Conservation (phyloP, 2,797 vertebrate species). For the Melanotaenia maccullochi region DNA sequence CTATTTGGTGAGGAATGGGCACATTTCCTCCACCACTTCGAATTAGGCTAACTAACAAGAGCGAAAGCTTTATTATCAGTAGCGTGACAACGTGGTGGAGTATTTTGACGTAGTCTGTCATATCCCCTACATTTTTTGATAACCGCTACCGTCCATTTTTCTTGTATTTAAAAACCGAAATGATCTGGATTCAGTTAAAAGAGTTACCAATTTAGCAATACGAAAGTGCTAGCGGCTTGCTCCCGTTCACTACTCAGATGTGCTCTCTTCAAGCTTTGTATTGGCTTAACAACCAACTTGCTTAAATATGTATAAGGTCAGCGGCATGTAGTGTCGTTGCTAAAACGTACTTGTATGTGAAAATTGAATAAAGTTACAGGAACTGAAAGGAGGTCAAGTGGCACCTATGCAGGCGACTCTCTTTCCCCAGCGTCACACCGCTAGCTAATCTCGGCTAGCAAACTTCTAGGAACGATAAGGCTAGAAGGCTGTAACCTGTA, state of each 20-base stretch:
- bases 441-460: constrained; percentile 37
- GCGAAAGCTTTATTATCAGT: not conserved
- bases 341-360: rapidly evolving
- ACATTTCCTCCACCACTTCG: not conserved
- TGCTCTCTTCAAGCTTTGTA: not conserved
- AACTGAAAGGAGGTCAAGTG: not conserved
- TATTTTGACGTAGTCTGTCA: not conserved
- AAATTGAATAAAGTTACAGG: rapidly evolving
- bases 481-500: not conserved
- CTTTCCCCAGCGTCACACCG: not conserved
- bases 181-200: not conserved
- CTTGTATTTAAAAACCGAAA: not conserved
- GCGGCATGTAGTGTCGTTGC: not conserved
- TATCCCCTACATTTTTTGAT: not conserved
- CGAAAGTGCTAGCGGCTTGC: not conserved
- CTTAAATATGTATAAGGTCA: not conserved
- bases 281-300: not conserved
- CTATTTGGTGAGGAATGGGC: not conserved
- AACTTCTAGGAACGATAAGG: constrained; percentile 32
- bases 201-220: not conserved
- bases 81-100: not conserved
- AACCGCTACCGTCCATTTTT: too few species aligned
- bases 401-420: not conserved
- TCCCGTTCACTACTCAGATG: not conserved
- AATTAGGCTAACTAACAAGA: not conserved